These are phyloP conservation scores for Tetrax tetrax DNA, from an alignment of 2,113 vertebrate genomes.

Conservation along the genomic window DNA sequence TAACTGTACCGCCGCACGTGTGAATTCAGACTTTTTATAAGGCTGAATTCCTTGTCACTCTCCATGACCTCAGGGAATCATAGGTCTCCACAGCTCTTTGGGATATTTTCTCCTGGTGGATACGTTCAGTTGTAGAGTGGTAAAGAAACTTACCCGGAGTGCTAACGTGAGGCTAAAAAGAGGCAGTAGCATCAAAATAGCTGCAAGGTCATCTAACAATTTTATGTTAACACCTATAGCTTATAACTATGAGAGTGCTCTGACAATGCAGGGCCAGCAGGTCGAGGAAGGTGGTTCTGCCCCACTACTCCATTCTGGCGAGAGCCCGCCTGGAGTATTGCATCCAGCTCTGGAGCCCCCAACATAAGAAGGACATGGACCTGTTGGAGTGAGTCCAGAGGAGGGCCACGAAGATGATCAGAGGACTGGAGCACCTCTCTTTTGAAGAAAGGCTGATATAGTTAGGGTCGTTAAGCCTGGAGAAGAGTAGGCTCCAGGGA, in stretches of 20 bases:
- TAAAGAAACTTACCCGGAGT: neutral
- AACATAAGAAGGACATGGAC: fast-evolving
- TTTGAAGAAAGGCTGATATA: neutral
- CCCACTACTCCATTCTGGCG: fast-evolving
- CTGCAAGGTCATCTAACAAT: neutral
- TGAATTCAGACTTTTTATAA: fast-evolving
- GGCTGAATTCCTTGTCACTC: too few relatives aligned
- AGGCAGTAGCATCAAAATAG: neutral
- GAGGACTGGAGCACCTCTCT: fast-evolving
- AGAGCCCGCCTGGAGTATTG: fast-evolving
- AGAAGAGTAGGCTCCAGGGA: neutral
- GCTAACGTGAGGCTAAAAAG: fast-evolving
- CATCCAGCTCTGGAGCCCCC: fast-evolving
- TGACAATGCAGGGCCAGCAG: neutral
- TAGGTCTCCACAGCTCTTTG: too few relatives aligned
- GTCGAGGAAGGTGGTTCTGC: neutral
- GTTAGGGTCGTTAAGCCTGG: neutral
- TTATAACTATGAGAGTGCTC: neutral
- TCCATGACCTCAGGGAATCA: neutral
- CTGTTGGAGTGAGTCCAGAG: fast-evolving
- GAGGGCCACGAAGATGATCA: neutral
- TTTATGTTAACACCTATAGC: fast-evolving
- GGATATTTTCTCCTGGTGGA: neutral
- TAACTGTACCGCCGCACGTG: too few relatives aligned
- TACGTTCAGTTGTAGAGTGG: fast-evolving